Conservation (phyloP, 2,888 invertebrate genomes). For the Brachynemurus nebulosus region DNA sequence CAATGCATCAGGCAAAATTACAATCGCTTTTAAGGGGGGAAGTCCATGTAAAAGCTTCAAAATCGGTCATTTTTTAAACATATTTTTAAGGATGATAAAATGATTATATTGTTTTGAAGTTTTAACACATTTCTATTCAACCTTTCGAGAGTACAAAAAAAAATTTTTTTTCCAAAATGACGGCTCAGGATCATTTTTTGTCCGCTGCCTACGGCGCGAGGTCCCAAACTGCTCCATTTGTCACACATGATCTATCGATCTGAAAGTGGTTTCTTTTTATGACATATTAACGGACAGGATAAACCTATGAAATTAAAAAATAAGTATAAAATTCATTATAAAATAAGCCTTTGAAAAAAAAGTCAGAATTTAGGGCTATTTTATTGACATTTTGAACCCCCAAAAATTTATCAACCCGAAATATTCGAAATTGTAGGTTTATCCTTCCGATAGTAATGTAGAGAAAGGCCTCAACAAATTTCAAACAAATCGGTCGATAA, state of each 20-base stretch:
- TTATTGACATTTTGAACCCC: not conserved
- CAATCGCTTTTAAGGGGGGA: no score
- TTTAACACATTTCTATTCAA: no score
- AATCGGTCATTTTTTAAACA: no score
- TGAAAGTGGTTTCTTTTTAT: not conserved
- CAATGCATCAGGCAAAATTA: no score
- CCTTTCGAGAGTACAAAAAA: no score
- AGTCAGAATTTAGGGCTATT: constrained; percentile 1
- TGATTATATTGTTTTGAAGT: no score
- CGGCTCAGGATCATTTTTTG: constrained; percentile 1
- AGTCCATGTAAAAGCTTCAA: no score
- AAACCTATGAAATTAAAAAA: not conserved
- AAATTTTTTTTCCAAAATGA: constrained; percentile 1
- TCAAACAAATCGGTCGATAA: not conserved
- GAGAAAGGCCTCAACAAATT: not conserved
- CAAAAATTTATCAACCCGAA: not conserved
- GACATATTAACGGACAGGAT: not conserved
- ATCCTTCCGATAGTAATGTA: constrained; percentile 3
- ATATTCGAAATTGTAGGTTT: constrained; percentile 2
- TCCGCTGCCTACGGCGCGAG: not conserved
- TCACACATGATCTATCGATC: not conserved
- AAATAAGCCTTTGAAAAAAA: constrained; percentile 2
- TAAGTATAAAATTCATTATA: not conserved
- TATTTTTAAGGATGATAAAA: no score
- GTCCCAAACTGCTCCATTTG: not conserved